Percentiles rank a stretch among this genome's conserved stretches.
Conservation (phyloP, 2,113 vertebrate genomes). For the Clarias magur region DNA sequence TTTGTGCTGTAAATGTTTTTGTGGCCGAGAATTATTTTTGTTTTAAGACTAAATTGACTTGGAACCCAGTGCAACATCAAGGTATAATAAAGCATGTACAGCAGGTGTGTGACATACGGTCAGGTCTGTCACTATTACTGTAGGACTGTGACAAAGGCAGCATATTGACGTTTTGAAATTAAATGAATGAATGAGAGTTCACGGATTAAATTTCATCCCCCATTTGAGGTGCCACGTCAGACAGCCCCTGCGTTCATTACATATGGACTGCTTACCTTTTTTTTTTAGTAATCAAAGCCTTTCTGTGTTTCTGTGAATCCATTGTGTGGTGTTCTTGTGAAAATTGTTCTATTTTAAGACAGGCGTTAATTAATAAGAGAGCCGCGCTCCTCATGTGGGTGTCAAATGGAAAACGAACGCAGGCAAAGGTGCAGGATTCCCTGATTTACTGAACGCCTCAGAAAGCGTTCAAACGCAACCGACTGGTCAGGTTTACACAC, state of each 20-base stretch:
- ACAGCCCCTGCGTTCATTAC: not conserved
- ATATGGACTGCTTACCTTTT: too few species aligned
- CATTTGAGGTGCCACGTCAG: too few species aligned
- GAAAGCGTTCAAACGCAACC: not conserved
- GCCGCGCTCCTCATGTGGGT: conserved; percentile 22
- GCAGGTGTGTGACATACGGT: too few species aligned
- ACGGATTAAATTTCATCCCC: too few species aligned
- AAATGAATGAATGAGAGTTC: too few species aligned
- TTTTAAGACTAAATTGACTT: not conserved
- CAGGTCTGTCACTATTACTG: too few species aligned
- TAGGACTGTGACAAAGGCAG: too few species aligned
- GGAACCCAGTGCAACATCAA: not conserved
- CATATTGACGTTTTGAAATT: too few species aligned
- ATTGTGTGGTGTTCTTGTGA: conserved; percentile 23
- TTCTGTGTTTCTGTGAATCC: not conserved
- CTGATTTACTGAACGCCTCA: not conserved
- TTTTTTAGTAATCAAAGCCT: not conserved
- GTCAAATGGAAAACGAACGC: conserved; percentile 10
- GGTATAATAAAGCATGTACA: too few species aligned
- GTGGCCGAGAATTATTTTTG: too few species aligned
- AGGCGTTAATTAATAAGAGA: conserved; percentile 72
- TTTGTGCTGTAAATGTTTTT: too few species aligned
- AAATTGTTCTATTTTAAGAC: conserved; percentile 64
- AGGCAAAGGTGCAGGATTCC: conserved; percentile 32
- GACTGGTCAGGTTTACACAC: not conserved